Percentiles rank a stretch among this genome's conserved stretches.
phyloP scores from a whole-genome alignment of 1,140 invertebrate species.

The Cryptotermes secundus region DNA sequence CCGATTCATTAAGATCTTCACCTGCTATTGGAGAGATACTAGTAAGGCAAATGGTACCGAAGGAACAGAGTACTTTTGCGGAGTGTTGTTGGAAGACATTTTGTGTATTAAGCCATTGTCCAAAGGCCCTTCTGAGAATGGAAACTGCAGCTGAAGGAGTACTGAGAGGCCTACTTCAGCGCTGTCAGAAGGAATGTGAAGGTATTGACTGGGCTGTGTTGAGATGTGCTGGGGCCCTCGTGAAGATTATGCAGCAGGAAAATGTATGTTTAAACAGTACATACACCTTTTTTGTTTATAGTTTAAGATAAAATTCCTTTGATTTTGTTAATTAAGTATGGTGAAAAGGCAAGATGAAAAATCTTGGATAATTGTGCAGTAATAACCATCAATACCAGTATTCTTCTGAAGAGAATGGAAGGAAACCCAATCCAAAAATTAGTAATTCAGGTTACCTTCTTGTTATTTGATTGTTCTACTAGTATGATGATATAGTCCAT shows the following conservation, averaged over 20 bases:
- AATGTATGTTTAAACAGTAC: background rate
- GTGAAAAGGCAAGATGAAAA: too few relatives aligned
- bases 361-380: too few relatives aligned
- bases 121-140: constrained; percentile 1
- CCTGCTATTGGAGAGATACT: background rate
- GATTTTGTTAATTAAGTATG: too few relatives aligned
- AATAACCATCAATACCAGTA: too few relatives aligned
- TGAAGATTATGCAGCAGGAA: background rate
- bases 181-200: background rate
- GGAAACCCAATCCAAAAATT: too few relatives aligned
- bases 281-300: too few relatives aligned
- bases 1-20: background rate
- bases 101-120: background rate
- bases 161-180: background rate
- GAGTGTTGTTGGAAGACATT: background rate
- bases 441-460: too few relatives aligned
- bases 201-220: background rate
- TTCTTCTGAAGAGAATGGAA: too few relatives aligned
- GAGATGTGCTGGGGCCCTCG: constrained; percentile 14
- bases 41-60: background rate
- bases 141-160: background rate
- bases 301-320: too few relatives aligned
- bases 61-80: background rate
- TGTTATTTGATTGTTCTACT: too few relatives aligned
- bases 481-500: too few relatives aligned